Evolutionary conservation across 1,140 invertebrate species (phyloP).

Genomic region (Homalodisca vitripennis): DNA sequence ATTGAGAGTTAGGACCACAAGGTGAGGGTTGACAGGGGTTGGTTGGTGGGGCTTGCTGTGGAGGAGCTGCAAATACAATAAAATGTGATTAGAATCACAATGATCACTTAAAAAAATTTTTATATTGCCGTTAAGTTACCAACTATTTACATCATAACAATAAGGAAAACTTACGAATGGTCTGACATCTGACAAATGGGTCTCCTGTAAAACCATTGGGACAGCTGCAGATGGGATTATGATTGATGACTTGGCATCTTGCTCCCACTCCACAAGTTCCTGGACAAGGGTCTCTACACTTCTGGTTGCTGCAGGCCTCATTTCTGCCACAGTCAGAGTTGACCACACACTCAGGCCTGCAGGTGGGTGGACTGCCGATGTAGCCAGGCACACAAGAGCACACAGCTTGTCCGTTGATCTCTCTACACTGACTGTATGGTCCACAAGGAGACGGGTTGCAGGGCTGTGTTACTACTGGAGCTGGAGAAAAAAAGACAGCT

Average conservation of each 20-base stretch:
- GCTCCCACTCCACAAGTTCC: slow-evolving; percentile 66
- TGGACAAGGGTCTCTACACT: slow-evolving; percentile 68
- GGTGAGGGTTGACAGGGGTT: slow-evolving; percentile 64
- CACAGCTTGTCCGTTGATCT: slow-evolving; percentile 59
- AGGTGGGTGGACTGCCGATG: slow-evolving; percentile 68
- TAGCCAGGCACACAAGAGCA: slow-evolving; percentile 67
- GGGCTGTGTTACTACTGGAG: slow-evolving; percentile 39
- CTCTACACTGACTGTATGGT: slow-evolving; percentile 59
- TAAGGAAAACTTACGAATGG: slow-evolving; percentile 55
- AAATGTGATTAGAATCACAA: no score
- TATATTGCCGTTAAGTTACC: no score
- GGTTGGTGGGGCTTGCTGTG: no score
- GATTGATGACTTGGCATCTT: slow-evolving; percentile 65
- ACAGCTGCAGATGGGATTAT: slow-evolving; percentile 67
- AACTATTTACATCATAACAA: no score
- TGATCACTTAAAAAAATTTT: no score
- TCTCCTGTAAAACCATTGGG: slow-evolving; percentile 64
- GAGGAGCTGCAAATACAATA: slow-evolving; percentile 41
- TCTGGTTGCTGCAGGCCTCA: slow-evolving; percentile 65
- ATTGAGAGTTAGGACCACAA: slow-evolving; percentile 68
- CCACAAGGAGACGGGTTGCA: slow-evolving; percentile 58
- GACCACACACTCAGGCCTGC: slow-evolving; percentile 69
- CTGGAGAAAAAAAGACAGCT: slow-evolving; percentile 32
- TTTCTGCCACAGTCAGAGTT: slow-evolving; percentile 68
- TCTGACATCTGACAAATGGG: slow-evolving; percentile 63